Percentiles rank a stretch among this genome's conserved stretches.
Evolutionary conservation across 2,888 invertebrate genomes (phyloP).

Genomic region (Eupithecia exiguata): DNA sequence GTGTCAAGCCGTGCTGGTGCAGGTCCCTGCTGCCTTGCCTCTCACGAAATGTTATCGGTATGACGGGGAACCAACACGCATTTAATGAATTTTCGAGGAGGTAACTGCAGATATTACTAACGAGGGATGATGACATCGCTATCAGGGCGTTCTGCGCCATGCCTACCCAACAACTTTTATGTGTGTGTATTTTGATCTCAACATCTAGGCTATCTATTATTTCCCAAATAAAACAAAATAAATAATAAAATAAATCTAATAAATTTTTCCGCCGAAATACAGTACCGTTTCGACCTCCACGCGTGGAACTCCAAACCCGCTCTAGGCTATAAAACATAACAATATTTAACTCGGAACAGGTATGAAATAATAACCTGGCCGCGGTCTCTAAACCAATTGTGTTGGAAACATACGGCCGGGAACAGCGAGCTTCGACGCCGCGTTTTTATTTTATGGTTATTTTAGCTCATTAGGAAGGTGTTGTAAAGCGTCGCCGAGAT

Average conservation of each 20-base stretch:
- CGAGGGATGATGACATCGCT: not conserved
- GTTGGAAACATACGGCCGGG: constrained; percentile 30
- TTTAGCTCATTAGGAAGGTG: constrained; percentile 1
- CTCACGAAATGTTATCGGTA: not conserved
- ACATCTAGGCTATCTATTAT: too few species aligned
- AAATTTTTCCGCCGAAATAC: not conserved
- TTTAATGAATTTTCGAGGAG: not conserved
- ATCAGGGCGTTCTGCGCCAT: too few species aligned
- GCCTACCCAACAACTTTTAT: too few species aligned
- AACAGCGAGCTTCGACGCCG: constrained; percentile 18
- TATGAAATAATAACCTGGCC: constrained; percentile 29
- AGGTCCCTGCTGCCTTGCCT: not conserved
- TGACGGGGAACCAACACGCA: not conserved
- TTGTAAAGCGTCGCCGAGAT: not conserved
- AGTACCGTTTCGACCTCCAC: not conserved
- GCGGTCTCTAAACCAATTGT: constrained; percentile 22
- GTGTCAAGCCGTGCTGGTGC: not conserved
- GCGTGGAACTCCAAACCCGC: constrained; percentile 11
- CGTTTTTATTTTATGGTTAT: constrained; percentile 6
- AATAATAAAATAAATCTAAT: too few species aligned
- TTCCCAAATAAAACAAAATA: too few species aligned
- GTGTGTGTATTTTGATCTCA: too few species aligned
- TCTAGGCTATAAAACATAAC: constrained; percentile 24
- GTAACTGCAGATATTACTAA: too few species aligned
- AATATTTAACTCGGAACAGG: constrained; percentile 28